Evolutionary conservation across 2,888 invertebrate genomes (phyloP), one percentile per base, ranked within the genome.

Genomic region (Deilephila porcellus): DNA sequence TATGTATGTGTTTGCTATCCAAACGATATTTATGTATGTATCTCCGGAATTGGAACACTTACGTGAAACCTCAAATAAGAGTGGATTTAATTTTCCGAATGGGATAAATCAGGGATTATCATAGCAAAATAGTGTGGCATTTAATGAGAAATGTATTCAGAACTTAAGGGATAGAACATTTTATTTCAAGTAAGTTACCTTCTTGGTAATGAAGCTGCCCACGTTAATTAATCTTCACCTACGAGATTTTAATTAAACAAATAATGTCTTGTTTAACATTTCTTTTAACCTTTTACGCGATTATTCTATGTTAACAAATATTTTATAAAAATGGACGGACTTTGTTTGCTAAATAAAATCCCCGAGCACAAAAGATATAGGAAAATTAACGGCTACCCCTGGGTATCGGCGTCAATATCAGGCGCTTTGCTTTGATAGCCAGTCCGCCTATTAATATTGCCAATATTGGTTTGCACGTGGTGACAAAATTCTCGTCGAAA

Each of bases 1-100:
- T 75, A 72, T 73, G 75, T 70, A 37, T 32, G 74, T 67, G 71
- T 53, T 53, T 29, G 56, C 64, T 64, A 64, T 64, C 64, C 37
- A 64, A 45, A 37, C 45, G 6, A 37, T 64, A 64, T 64, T 64
- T 64, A 64, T 64, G 64, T 20, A 64, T 64, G 64, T 20, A 64
- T 64, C 64, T 64, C 14, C 20, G 37, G 45, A 64, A 60, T 25
- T 29, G 60, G 29, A 60, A 64, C 64, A n/a, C 45, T 34, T 45
- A 64, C 20, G 45, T 34, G 8, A 20, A 20, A 37, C 20, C 5
- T 45, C 60, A 29, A 60, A 60, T 29, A 29, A 60, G 25, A 60
- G 29, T 14, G 11, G 29, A 14, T 17, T 14, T 60, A 29, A 60
- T 29, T 29, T 29, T 29, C 3, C 14, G 56, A 19, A 56, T 56